phyloP scores from a whole-genome alignment of 1,140 invertebrate species.

The Cecropterus lyciades region DNA sequence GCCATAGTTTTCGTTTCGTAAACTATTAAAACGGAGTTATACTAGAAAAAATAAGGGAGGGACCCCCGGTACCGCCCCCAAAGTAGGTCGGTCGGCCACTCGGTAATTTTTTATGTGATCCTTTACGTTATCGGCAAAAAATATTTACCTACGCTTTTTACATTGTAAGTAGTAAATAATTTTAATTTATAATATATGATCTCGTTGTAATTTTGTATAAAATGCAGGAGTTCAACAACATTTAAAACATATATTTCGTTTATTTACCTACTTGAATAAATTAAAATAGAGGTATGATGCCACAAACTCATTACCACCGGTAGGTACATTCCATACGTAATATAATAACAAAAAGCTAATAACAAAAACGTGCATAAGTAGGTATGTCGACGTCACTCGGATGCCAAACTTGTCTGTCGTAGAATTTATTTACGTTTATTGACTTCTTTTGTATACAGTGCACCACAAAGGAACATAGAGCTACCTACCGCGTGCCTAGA shows the following conservation, averaged over 20 bases:
- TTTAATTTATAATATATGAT: not conserved
- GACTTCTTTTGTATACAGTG: conserved; percentile 22
- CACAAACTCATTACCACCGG: not conserved
- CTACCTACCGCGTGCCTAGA: conserved; percentile 20
- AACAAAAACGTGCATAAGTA: conserved; percentile 4
- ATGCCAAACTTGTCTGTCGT: conserved; percentile 27
- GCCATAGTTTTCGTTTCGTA: not conserved
- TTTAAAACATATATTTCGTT: not conserved
- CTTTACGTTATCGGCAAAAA: not conserved
- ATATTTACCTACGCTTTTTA: too few species aligned
- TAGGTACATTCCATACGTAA: conserved; percentile 1
- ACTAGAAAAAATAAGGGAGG: conserved; percentile 30
- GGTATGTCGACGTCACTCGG: conserved; percentile 4
- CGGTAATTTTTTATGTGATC: not conserved
- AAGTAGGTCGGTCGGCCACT: conserved; percentile 10
- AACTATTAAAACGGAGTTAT: not conserved
- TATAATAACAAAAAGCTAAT: not conserved
- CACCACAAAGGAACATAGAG: conserved; percentile 1
- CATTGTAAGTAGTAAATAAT: not conserved
- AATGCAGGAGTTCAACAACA: not conserved
- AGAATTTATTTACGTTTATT: conserved; percentile 36
- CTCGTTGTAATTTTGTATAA: too few species aligned
- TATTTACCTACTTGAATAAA: not conserved
- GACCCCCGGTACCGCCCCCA: conserved; percentile 16
- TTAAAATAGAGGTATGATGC: not conserved